phyloP scores from a whole-genome alignment of 64 coral and sea anemone species.

The Montipora sp. region DNA sequence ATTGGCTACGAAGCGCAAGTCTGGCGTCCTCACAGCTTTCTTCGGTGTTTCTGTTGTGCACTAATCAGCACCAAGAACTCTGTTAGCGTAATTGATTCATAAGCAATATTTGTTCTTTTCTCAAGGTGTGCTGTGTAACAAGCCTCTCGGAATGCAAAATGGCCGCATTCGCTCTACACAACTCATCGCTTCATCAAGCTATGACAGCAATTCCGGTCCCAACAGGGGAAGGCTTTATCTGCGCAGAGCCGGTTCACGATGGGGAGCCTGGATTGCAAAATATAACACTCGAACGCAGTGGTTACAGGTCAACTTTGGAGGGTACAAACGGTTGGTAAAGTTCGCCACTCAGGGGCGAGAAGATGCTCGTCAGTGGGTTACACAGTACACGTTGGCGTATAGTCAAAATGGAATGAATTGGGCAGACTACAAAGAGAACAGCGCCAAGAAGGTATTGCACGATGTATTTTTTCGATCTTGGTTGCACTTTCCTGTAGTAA shows the following conservation, averaged over 20 bases:
- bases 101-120: neutral
- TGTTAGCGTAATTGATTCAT: neutral
- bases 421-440: conserved; percentile 63
- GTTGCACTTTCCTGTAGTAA: no score
- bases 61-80: neutral
- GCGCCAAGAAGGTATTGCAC: conserved; percentile 21
- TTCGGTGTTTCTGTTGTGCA: no score
- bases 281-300: conserved; percentile 64
- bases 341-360: conserved; percentile 66
- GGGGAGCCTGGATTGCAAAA: conserved; percentile 73
- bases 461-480: neutral
- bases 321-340: conserved; percentile 44
- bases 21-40: no score
- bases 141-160: conserved; percentile 83
- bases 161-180: conserved; percentile 41
- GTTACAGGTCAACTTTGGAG: conserved; percentile 49
- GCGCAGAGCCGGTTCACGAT: neutral
- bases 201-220: conserved; percentile 60
- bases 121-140: conserved; percentile 78
- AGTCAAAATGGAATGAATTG: conserved; percentile 59
- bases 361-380: conserved; percentile 68
- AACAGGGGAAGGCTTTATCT: conserved; percentile 42
- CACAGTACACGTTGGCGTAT: conserved; percentile 34
- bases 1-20: no score
- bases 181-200: conserved; percentile 68